phyloP scores from a whole-genome alignment of 2,113 vertebrate genomes.

The Channa argus region DNA sequence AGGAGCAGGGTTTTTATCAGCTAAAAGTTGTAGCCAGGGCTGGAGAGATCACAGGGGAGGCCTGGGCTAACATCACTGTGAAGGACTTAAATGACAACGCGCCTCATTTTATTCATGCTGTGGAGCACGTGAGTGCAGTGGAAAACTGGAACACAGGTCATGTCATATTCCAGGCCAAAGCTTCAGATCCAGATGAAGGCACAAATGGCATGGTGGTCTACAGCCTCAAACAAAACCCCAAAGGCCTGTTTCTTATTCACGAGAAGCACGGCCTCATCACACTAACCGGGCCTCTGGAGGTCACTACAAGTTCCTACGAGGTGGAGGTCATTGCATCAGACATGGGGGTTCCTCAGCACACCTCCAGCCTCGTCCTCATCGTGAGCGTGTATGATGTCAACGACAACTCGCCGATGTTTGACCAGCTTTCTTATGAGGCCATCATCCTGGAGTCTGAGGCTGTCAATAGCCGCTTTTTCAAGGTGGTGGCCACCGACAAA shows the following conservation, averaged over 20 bases:
- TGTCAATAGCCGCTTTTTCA: conserved; percentile 96
- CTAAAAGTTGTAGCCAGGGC: conserved; percentile 93
- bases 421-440: conserved; percentile 96
- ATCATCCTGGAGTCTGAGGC: conserved; percentile 92
- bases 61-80: conserved; percentile 93
- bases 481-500: conserved; percentile 93
- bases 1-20: conserved; percentile 94
- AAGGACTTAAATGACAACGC: conserved; percentile 97
- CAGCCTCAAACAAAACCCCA: conserved; percentile 93
- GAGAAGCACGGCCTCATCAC: conserved; percentile 90
- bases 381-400: conserved; percentile 97
- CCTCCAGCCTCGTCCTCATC: conserved; percentile 89
- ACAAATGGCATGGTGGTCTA: conserved; percentile 91
- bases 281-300: conserved; percentile 88
- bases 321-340: conserved; percentile 92
- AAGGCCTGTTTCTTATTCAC: conserved; percentile 89
- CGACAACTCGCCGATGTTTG: conserved; percentile 94
- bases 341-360: conserved; percentile 90
- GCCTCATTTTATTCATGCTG: conserved; percentile 89
- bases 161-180: conserved; percentile 93
- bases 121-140: conserved; percentile 93
- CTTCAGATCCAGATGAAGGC: conserved; percentile 93
- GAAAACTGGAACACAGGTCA: conserved; percentile 97
- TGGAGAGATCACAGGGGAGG: conserved; percentile 91
- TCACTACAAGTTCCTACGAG: conserved; percentile 91